Evolutionary conservation across 2,888 invertebrate genomes (phyloP), one percentile per base, ranked within the genome.

Genomic region (Brassicogethes aeneus): DNA sequence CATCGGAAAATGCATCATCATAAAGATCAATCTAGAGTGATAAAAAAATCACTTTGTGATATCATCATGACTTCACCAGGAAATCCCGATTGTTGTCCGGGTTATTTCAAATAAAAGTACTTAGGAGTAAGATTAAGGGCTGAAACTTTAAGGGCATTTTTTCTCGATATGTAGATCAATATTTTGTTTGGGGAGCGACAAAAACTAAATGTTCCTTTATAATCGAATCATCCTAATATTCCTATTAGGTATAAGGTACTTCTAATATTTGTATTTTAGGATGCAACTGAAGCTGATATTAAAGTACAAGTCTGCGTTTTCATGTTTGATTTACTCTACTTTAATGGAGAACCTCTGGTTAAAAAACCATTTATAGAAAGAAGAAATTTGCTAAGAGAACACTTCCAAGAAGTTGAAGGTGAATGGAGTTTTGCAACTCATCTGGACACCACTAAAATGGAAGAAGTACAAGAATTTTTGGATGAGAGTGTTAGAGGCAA

Each of bases 401-500:
- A 85, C 61, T 89, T 93, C 61, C 70, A 71, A 43, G 79, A 81
- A 62, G 66, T 76, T 0, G 76, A 78, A 54, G 95, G 92, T 0
- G 78, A 86, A 61, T 96, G 96, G 82, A 73, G 80, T 56, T 92
- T 94, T 68, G 97, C 96, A 1, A 85, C 79, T 3, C 76, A 77
- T 32, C 69, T 83, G 43, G 93, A 95, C 66, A 90, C 93, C 3
- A 75, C 71, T 37, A 82, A 80, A 41, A 82, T 87, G 63, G 97
- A 99, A 60, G 90, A 93, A 62, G 91, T 99, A 40, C 87, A 91
- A 66, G 84, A 82, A 54, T 95, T 96, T 69, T 72, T 99, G 40
- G 95, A 97, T 40, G 92, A 92, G 60, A 86, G 96, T 2, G 82
- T 99, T 40, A 90, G 89, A 75, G 85, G 86, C 79, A 93, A 94